These are phyloP conservation scores for Coenonympha glycerion DNA, from an alignment of 2,888 invertebrate species.

Conservation along the genomic window DNA sequence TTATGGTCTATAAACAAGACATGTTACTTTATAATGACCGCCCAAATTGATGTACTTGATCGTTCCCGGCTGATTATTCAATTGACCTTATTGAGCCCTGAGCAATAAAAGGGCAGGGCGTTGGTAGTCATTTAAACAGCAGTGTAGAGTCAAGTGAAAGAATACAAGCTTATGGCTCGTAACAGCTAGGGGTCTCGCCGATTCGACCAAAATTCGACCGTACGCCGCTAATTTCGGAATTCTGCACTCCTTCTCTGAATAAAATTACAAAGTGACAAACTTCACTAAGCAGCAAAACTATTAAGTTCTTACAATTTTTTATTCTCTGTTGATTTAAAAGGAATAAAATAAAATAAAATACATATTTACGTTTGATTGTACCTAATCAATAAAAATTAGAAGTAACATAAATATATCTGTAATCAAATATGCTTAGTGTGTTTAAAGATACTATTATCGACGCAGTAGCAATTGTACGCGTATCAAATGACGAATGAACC, in stretches of 20 bases:
- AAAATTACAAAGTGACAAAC: too few species aligned
- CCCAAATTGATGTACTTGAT: constrained; percentile 14
- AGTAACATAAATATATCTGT: neutral
- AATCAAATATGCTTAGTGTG: neutral
- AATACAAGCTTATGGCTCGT: too few species aligned
- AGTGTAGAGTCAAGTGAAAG: neutral
- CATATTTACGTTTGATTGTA: too few species aligned
- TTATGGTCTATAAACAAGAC: constrained; percentile 6
- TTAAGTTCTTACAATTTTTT: too few species aligned
- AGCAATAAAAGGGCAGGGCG: constrained; percentile 50
- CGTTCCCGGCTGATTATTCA: constrained; percentile 44
- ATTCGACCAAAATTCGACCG: too few species aligned
- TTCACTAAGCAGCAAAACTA: too few species aligned
- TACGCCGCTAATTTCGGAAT: too few species aligned
- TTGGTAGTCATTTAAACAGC: neutral
- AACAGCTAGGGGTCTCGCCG: too few species aligned
- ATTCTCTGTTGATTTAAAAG: too few species aligned
- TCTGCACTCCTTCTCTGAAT: too few species aligned
- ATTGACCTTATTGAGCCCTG: constrained; percentile 60
- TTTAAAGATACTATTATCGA: constrained; percentile 10
- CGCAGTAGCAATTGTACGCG: constrained; percentile 18
- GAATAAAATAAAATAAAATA: too few species aligned
- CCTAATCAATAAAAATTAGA: too few species aligned
- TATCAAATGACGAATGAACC: constrained; percentile 35
- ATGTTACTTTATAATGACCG: constrained; percentile 2